Base-by-base conservation (phyloP, 2,797 vertebrate species). In the Myiothlypis coronata region DNA sequence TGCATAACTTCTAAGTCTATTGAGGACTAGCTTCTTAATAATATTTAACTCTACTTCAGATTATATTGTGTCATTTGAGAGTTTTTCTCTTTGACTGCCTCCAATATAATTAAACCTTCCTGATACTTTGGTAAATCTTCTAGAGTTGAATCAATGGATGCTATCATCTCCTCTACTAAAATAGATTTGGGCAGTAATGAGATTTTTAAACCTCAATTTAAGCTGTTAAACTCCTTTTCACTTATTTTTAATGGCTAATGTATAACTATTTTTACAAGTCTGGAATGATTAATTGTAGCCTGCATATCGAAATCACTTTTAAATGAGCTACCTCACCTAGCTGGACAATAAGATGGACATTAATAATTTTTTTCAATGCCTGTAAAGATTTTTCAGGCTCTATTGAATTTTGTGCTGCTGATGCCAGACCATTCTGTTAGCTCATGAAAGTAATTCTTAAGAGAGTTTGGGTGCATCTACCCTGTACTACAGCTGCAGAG, bases 191-290 rank as follows among this genome's bases (percentile, higher is more conserved):
- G 21, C 49, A 91, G 28, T 94, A 96, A 94, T 91, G 77, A 96
- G 93, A 93, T 86, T 92, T 91, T 92, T 92, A 86, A 93, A 91
- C 75, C 30, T 83, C 52, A 83, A 41, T 96, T 91, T 94, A 94
- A 95, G 17, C 14, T 1, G 5, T 87, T 95, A 83, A 57, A 81
- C 10, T 91, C 8, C 8, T 81, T 91, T 94, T 92, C 44, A 68
- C 39, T 92, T 92, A 63, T 60, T 88, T 93, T 92, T 93, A 93
- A 80, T 80, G 47, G 39, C 34, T 78, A 71, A 92, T 75, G 30
- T 75, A 72, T 60, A 85, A 85, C 24, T 78, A 53, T 82, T 96
- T 95, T 91, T 92, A 75, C 30, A 91, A 15, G n/a, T 83, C 39
- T 80, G 90, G 35, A 70, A 80, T 71, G 79, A 83, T 85, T 93